A percentile compares a stretch with the other conserved stretches of the same genome.
Evolutionary conservation across 2,113 vertebrate genomes (phyloP).

Genomic region (Lates calcarifer): DNA sequence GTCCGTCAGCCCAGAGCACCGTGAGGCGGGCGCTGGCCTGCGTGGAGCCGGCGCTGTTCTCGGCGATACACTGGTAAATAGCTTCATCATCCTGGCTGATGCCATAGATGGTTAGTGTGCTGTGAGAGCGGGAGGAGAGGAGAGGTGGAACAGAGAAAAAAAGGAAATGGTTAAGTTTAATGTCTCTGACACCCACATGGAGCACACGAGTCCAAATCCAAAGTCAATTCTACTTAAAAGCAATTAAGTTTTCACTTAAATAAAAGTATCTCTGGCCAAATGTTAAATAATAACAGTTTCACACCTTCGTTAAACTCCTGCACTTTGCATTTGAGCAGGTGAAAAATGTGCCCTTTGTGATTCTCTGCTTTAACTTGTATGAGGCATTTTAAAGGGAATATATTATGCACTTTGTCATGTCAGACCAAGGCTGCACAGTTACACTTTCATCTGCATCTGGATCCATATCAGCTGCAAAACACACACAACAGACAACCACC

Average conservation of each 20-base stretch:
- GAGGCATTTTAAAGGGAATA: no score
- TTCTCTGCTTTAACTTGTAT: neutral
- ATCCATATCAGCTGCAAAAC: neutral
- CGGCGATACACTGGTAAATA: conserved; percentile 98
- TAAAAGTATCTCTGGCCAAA: no score
- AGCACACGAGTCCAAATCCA: conserved; percentile 2
- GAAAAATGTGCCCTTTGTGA: neutral
- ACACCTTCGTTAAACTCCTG: neutral
- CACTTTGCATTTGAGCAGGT: neutral
- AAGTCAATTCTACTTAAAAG: neutral
- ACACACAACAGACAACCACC: neutral
- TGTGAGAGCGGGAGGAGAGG: conserved; percentile 63
- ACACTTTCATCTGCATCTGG: neutral
- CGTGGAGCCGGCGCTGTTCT: conserved; percentile 96
- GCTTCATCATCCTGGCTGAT: conserved; percentile 95
- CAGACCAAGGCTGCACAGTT: neutral
- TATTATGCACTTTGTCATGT: no score
- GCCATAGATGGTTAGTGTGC: conserved; percentile 94
- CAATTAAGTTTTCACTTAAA: neutral
- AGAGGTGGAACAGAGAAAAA: neutral
- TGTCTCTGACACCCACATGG: conserved; percentile 6
- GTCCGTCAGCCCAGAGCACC: conserved; percentile 94
- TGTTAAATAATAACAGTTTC: neutral
- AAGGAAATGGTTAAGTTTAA: neutral
- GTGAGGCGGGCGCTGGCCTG: conserved; percentile 97